These are phyloP conservation scores for Cephus cinctus DNA, from an alignment of 1,140 invertebrate species.

Conservation along the genomic window DNA sequence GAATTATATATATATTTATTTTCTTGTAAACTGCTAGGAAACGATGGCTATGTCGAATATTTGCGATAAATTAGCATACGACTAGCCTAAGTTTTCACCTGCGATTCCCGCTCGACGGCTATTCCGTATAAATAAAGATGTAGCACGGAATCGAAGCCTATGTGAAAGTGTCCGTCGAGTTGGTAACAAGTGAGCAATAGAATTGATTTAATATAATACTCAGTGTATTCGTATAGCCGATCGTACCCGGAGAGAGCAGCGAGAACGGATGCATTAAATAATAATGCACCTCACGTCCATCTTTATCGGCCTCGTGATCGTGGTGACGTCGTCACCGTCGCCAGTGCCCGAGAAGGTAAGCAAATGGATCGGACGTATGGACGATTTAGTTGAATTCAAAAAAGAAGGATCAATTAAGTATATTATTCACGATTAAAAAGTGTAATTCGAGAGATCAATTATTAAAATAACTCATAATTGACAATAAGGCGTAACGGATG, in stretches of 20 bases:
- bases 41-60: constrained; percentile 8
- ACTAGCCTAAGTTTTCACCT: constrained; percentile 49
- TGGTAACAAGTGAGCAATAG: constrained; percentile 18
- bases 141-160: constrained; percentile 37
- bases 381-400: no score
- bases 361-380: no score
- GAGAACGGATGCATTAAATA: background rate
- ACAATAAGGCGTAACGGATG: no score
- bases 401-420: no score
- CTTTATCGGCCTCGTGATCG: background rate
- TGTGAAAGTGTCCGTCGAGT: constrained; percentile 50
- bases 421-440: no score
- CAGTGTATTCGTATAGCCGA: no score
- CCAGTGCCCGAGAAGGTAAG: background rate
- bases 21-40: no score
- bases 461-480: no score
- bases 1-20: no score
- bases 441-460: no score
- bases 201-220: constrained; percentile 3
- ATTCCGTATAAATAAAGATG: constrained; percentile 54
- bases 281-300: background rate
- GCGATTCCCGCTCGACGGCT: constrained; percentile 41
- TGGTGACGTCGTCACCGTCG: background rate
- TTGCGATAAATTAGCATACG: constrained; percentile 35
- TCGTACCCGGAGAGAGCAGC: no score